Conservation (phyloP, 1,140 invertebrate species). For the Drosophila ananassae region DNA sequence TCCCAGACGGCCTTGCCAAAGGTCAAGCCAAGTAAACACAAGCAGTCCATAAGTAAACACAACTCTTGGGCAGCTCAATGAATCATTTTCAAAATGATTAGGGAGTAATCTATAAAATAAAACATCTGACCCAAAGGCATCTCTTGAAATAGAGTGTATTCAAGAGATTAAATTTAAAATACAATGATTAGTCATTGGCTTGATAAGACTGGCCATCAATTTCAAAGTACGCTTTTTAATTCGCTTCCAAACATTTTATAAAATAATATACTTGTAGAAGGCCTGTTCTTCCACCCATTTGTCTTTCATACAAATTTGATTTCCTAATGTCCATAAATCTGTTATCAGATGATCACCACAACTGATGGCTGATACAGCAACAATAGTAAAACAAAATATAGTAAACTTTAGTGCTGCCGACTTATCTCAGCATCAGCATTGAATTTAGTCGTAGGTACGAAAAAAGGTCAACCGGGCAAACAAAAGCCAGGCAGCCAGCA, state of each 20-base stretch:
- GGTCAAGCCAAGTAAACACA: slow-evolving; percentile 24
- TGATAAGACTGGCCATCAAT: no score
- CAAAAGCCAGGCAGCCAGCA: slow-evolving; percentile 38
- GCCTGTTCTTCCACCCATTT: neutral
- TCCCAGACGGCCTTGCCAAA: slow-evolving; percentile 29
- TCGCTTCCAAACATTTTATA: no score
- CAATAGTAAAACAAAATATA: neutral
- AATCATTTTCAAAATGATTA: slow-evolving; percentile 18
- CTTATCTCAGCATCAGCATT: slow-evolving; percentile 52
- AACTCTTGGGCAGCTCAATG: slow-evolving; percentile 21
- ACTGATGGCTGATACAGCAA: slow-evolving; percentile 18
- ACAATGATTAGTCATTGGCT: no score
- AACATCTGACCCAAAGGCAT: neutral
- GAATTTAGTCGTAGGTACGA: slow-evolving; percentile 15
- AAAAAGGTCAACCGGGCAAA: slow-evolving; percentile 39
- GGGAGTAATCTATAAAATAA: slow-evolving; percentile 19
- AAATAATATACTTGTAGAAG: no score
- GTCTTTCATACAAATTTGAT: neutral
- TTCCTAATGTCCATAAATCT: neutral
- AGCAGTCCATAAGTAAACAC: slow-evolving; percentile 29
- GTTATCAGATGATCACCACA: slow-evolving; percentile 34
- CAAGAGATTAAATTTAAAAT: neutral
- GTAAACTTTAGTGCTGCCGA: slow-evolving; percentile 21
- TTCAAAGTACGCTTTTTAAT: no score
- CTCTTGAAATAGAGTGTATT: neutral